A percentile compares a stretch with the other conserved stretches of the same genome.
Evolutionary conservation across 2,797 vertebrate species (phyloP).

Genomic region (Micrastur ruficollis): DNA sequence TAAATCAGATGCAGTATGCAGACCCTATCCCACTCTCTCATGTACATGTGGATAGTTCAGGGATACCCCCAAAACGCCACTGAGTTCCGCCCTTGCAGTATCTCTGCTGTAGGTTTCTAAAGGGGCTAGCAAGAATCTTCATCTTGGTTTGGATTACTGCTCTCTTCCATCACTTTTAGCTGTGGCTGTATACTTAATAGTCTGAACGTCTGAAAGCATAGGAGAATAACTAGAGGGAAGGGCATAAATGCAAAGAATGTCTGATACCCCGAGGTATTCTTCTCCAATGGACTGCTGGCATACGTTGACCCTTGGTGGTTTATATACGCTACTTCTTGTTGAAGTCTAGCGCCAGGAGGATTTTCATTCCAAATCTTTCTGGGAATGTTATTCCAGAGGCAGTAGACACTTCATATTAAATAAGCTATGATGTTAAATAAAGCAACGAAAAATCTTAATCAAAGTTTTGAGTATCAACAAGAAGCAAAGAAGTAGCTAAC

Average conservation of each 20-base stretch:
- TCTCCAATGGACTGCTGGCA: neutral
- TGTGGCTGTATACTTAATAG: neutral
- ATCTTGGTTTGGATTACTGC: neutral
- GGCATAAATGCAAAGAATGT: neutral
- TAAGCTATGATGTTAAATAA: constrained; percentile 10
- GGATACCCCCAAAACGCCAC: neutral
- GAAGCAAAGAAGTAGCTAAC: constrained; percentile 9
- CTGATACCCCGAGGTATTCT: neutral
- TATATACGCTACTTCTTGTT: neutral
- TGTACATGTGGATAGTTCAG: rapidly evolving
- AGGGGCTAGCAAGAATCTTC: neutral
- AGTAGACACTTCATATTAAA: neutral
- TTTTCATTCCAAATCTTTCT: neutral
- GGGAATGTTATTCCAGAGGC: neutral
- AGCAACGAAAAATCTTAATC: constrained; percentile 37
- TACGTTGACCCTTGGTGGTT: neutral
- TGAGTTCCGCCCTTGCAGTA: rapidly evolving
- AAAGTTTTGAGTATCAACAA: constrained; percentile 41
- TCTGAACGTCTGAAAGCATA: neutral
- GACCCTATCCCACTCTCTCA: neutral
- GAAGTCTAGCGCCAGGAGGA: neutral
- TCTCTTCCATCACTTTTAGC: neutral
- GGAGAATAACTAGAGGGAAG: neutral
- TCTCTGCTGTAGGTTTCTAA: neutral
- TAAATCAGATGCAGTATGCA: neutral